These are phyloP conservation scores for Zygothrica quintamaculata DNA, from an alignment of 2,888 invertebrate species.

Conservation along the genomic window DNA sequence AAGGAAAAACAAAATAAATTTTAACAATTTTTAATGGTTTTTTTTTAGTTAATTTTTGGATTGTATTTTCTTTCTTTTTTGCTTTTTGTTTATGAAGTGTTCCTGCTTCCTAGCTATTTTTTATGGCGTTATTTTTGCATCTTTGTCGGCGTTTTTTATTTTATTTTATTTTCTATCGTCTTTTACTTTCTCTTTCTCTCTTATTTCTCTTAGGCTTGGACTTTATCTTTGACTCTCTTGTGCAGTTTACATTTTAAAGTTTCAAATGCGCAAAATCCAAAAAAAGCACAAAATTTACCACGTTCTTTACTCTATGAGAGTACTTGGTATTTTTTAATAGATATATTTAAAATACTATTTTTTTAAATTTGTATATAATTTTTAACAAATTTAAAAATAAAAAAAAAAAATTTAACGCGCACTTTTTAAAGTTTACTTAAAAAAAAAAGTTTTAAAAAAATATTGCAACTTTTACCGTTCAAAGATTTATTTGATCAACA, in stretches of 20 bases:
- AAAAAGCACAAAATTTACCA: constrained; percentile 44
- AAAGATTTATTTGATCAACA: too few species aligned
- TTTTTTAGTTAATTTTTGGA: constrained; percentile 19
- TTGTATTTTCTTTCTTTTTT: constrained; percentile 28
- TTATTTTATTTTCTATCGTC: too few species aligned
- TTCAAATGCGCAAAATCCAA: constrained; percentile 75
- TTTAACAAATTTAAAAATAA: too few species aligned
- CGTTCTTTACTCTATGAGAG: constrained; percentile 42
- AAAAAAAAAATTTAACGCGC: constrained; percentile 21
- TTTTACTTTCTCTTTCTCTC: constrained; percentile 13
- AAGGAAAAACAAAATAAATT: constrained; percentile 15
- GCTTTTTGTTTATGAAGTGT: constrained; percentile 38
- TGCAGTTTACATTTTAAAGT: constrained; percentile 70
- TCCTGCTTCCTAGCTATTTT: constrained; percentile 39
- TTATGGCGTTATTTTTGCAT: constrained; percentile 41
- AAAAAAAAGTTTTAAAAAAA: constrained; percentile 12
- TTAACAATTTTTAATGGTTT: constrained; percentile 26
- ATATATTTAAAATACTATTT: constrained; percentile 8
- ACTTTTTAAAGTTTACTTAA: constrained; percentile 17
- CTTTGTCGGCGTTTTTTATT: constrained; percentile 50
- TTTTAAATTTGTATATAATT: not conserved
- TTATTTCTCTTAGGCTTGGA: constrained; percentile 14
- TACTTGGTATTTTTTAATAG: constrained; percentile 22
- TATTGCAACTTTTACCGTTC: too few species aligned
- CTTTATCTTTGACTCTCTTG: constrained; percentile 25